Conservation (phyloP, 2,113 vertebrate species). For the Periophthalmodon schlosseri region DNA sequence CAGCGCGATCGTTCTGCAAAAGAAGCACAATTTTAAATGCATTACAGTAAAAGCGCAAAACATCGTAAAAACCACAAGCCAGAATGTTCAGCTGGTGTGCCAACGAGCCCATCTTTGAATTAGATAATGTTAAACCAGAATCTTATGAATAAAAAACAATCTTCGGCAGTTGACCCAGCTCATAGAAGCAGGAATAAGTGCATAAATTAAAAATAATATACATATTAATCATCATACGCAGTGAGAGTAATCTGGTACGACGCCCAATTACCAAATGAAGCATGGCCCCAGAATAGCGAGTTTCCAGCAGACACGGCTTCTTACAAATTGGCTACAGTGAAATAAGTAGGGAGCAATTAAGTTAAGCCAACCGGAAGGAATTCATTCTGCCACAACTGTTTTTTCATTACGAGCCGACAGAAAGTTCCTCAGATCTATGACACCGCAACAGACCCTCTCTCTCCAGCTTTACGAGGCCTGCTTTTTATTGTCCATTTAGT, state of each 20-base stretch:
- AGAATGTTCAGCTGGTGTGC: neutral
- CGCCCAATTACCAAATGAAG: constrained; percentile 11
- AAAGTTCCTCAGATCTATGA: constrained; percentile 8
- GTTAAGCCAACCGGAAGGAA: constrained; percentile 8
- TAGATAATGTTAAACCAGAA: neutral
- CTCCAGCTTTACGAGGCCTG: neutral
- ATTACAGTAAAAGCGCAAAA: neutral
- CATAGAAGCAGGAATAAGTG: neutral
- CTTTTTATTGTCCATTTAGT: constrained; percentile 21
- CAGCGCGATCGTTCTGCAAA: neutral
- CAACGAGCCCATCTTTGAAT: neutral
- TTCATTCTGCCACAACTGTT: constrained; percentile 1
- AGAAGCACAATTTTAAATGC: neutral
- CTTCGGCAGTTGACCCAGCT: neutral
- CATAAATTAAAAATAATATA: constrained; percentile 13
- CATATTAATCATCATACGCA: neutral
- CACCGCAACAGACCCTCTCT: neutral
- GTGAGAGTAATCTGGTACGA: constrained; percentile 2
- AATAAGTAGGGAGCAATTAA: constrained; percentile 3
- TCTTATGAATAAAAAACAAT: neutral
- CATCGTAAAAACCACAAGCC: neutral
- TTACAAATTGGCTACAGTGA: constrained; percentile 15
- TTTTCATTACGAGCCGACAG: constrained; percentile 14
- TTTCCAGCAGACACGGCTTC: constrained; percentile 5
- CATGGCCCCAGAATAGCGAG: neutral